Evolutionary conservation across 2,888 invertebrate genomes (phyloP).

Genomic region (Pomacea canaliculata): DNA sequence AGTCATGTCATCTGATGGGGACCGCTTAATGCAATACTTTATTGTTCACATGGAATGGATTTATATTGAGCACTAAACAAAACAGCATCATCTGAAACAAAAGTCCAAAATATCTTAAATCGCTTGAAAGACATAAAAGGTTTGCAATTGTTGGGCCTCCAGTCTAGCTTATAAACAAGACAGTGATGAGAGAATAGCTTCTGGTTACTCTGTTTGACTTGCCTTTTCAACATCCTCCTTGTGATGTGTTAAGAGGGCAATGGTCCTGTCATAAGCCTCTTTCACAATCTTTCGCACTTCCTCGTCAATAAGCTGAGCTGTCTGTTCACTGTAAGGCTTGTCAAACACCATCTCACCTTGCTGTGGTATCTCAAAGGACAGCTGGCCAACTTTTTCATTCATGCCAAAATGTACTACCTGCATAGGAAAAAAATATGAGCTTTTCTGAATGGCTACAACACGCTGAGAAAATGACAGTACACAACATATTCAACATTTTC

Average conservation of each 20-base stretch:
- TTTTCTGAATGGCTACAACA: neutral
- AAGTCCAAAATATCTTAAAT: no score
- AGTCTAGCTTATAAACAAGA: neutral
- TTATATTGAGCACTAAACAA: no score
- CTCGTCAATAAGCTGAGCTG: conserved; percentile 86
- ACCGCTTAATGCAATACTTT: no score
- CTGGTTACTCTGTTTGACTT: neutral
- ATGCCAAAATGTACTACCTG: conserved; percentile 95
- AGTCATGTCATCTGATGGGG: no score
- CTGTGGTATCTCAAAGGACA: conserved; percentile 95
- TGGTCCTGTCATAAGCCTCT: conserved; percentile 85
- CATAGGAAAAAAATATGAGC: neutral
- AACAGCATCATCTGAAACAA: no score
- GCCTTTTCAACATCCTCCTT: conserved; percentile 89
- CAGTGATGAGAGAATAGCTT: neutral
- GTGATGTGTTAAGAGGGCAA: conserved; percentile 81
- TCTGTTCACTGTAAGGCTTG: conserved; percentile 98
- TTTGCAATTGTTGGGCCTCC: no score
- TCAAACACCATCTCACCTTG: conserved; percentile 92
- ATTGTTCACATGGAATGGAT: no score
- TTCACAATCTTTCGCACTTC: conserved; percentile 88
- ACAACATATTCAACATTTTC: no score
- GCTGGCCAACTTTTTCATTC: conserved; percentile 96
- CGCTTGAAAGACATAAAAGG: neutral
- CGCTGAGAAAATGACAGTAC: neutral